A percentile compares a stretch with the other conserved stretches of the same genome.
phyloP scores from a whole-genome alignment of 2,797 vertebrate genomes.

The Gymnothorax reevesii region DNA sequence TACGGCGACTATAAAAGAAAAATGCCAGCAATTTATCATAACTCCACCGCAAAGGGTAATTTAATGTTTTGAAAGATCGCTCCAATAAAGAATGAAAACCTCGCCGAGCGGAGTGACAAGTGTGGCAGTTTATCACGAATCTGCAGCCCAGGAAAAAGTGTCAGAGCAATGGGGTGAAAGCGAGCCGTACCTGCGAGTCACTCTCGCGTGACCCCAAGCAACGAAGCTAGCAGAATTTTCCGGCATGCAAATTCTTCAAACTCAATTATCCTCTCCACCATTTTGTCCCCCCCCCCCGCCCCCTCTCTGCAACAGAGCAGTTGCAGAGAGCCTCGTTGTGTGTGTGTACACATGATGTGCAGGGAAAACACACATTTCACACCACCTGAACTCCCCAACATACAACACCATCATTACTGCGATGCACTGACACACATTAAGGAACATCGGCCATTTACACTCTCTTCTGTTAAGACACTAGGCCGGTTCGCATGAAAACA shows the following conservation, averaged over 20 bases:
- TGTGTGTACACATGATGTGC: neutral
- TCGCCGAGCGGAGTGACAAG: constrained; percentile 22
- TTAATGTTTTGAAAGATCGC: constrained; percentile 34
- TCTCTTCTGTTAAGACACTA: constrained; percentile 64
- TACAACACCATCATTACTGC: neutral
- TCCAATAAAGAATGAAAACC: constrained; percentile 20
- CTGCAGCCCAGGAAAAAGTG: neutral
- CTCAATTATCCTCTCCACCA: neutral
- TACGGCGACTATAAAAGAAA: constrained; percentile 22
- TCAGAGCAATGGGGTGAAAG: constrained; percentile 13
- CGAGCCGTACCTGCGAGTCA: neutral
- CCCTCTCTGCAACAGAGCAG: neutral
- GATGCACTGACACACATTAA: neutral
- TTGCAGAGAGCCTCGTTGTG: neutral
- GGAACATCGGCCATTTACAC: neutral
- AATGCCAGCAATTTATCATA: constrained; percentile 33
- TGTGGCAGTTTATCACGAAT: constrained; percentile 1
- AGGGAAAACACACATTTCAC: neutral
- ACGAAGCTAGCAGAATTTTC: constrained; percentile 1
- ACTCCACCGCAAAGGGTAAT: constrained; percentile 26
- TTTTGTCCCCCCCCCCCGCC: neutral
- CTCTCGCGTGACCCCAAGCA: constrained; percentile 11
- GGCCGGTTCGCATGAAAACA: constrained; percentile 56
- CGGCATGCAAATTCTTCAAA: constrained; percentile 28
- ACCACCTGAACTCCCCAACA: neutral